A percentile compares a stretch with the other conserved stretches of the same genome.
phyloP scores from a whole-genome alignment of 2,888 invertebrate genomes.

The Phyllotreta cruciferae region DNA sequence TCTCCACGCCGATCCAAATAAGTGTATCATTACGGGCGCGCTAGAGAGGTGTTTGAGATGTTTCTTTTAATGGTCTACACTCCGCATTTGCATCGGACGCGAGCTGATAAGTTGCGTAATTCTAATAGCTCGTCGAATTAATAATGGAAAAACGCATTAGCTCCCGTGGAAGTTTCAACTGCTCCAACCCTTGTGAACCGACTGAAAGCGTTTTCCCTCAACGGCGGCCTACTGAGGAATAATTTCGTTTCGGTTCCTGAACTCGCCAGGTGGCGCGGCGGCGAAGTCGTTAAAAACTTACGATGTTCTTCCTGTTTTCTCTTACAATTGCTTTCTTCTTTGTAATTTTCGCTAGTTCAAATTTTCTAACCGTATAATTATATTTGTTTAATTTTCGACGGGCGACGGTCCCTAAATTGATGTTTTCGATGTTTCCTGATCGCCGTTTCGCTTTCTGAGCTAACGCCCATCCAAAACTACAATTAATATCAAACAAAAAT shows the following conservation, averaged over 20 bases:
- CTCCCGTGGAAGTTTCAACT: slow-evolving; percentile 6
- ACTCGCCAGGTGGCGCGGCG: slow-evolving; percentile 53
- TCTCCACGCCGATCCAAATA: slow-evolving; percentile 44
- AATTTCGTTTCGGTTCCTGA: slow-evolving; percentile 56
- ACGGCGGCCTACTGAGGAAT: slow-evolving; percentile 46
- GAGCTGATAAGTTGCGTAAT: background rate
- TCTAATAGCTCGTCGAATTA: no score
- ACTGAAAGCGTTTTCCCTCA: slow-evolving; percentile 50
- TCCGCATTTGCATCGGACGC: background rate
- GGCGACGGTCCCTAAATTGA: slow-evolving; percentile 6
- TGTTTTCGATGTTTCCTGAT: background rate
- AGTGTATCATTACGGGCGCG: slow-evolving; percentile 34
- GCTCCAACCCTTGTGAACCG: slow-evolving; percentile 49
- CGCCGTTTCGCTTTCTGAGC: no score
- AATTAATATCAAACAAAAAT: no score
- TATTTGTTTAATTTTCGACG: slow-evolving; percentile 14
- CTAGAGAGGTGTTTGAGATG: slow-evolving; percentile 24
- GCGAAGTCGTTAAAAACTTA: slow-evolving; percentile 48
- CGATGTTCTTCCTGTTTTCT: slow-evolving; percentile 38
- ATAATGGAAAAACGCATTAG: background rate
- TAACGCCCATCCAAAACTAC: no score
- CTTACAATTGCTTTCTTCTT: slow-evolving; percentile 30
- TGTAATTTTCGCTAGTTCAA: slow-evolving; percentile 20
- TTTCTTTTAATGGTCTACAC: slow-evolving; percentile 26
- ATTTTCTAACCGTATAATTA: slow-evolving; percentile 20